Evolutionary conservation across 2,888 invertebrate genomes (phyloP).

Genomic region (Abrostola tripartita): DNA sequence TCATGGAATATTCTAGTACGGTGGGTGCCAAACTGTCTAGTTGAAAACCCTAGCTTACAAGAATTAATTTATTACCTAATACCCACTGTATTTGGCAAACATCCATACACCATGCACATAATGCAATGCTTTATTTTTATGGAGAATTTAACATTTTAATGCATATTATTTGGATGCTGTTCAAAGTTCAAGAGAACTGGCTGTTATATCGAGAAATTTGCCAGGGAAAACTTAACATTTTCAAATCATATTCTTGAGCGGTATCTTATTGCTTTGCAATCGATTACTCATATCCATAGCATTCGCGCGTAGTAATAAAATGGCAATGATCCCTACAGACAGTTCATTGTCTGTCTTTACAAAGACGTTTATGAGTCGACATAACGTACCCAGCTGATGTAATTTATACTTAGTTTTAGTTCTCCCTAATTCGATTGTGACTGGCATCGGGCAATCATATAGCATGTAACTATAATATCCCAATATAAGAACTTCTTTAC

Average conservation of each 20-base stretch:
- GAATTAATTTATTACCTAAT: constrained; percentile 1
- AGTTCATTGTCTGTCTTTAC: too few relatives aligned
- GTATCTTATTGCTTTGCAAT: too few relatives aligned
- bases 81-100: constrained; percentile 20
- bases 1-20: background rate
- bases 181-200: constrained; percentile 11
- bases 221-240: constrained; percentile 14
- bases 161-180: constrained; percentile 25
- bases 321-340: too few relatives aligned
- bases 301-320: too few relatives aligned
- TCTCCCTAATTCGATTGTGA: too few relatives aligned
- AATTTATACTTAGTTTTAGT: too few relatives aligned
- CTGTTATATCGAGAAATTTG: constrained; percentile 14
- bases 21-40: constrained; percentile 2
- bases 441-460: too few relatives aligned
- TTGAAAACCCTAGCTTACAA: background rate
- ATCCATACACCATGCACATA: background rate
- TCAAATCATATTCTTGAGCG: background rate
- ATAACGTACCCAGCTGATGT: too few relatives aligned
- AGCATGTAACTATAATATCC: too few relatives aligned
- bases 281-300: too few relatives aligned
- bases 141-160: constrained; percentile 6
- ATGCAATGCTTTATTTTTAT: constrained; percentile 7
- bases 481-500: too few relatives aligned
- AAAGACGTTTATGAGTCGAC: too few relatives aligned